Conservation (phyloP, 2,113 vertebrate genomes). For the Gopherus flavomarginatus region DNA sequence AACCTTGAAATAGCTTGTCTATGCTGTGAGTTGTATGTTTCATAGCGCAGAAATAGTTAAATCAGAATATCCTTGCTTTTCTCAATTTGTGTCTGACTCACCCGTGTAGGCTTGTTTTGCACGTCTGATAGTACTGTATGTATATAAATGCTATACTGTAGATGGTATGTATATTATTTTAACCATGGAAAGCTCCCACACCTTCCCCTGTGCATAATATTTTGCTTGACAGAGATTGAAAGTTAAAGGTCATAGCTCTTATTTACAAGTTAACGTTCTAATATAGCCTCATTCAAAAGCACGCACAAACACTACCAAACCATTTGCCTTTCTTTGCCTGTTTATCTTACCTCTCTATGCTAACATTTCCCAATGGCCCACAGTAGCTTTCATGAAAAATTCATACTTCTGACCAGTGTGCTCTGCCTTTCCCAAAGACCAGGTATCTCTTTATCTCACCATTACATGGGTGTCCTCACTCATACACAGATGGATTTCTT, state of each 20-base stretch:
- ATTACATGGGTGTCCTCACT: neutral
- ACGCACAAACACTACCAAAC: neutral
- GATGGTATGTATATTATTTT: neutral
- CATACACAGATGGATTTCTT: neutral
- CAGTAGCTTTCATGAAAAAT: neutral
- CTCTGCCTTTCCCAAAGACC: neutral
- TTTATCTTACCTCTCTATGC: neutral
- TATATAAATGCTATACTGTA: constrained; percentile 20
- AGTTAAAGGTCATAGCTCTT: constrained; percentile 32
- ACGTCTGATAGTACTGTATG: constrained; percentile 19
- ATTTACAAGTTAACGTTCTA: neutral
- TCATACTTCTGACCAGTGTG: neutral
- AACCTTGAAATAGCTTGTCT: neutral
- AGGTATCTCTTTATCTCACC: neutral
- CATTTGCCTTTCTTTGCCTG: neutral
- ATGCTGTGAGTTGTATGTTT: neutral
- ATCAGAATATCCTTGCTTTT: constrained; percentile 30
- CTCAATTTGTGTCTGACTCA: constrained; percentile 28
- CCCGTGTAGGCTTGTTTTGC: constrained; percentile 27
- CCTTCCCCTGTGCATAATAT: constrained; percentile 7
- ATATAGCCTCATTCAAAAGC: neutral
- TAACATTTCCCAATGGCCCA: neutral
- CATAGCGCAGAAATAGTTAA: constrained; percentile 8
- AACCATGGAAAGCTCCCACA: constrained; percentile 15
- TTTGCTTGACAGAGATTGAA: neutral